Base-by-base conservation (phyloP, 2,797 vertebrate species). In the Vireo griseus region DNA sequence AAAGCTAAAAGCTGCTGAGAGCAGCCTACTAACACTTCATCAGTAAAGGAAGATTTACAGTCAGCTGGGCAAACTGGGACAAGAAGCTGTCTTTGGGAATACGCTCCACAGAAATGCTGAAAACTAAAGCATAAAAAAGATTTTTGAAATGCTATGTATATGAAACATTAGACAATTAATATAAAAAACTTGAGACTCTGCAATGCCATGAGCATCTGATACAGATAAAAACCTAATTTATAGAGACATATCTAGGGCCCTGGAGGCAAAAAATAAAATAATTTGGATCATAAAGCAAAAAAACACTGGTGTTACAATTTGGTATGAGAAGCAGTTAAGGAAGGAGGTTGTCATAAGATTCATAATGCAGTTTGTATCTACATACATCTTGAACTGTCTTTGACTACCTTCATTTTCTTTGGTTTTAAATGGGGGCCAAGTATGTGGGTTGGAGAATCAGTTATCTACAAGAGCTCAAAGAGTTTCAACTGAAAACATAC, bases 211-310 rank as follows among this genome's bases (percentile, higher is more conserved):
- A 72, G 37, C 24, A 66, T 76, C 51, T 55, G 44, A 69, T 75
- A 77, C 7, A 94, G 68, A 69, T 59, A 90, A 74, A 92, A 95
- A n/a, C 10, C 39, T 86, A 48, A 79, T 83, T 85, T 59, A 86
- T 67, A 58, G 73, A 88, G 80, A 67, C 35, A 77, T 26, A 52
- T 42, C 31, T 48, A 87, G 47, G 29, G 37, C n/a, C 45, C 74
- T 81, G 48, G 68, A 84, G 63, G n/a, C 12, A 72, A 90, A 67
- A 54, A 39, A 20, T 31, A 50, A 76, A 69, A 72, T 33, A 45
- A 68, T 78, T 86, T 94, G 74, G 37, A 95, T 76, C 63, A 88
- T 45, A 94, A 90, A 76, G 71, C 69, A 93, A 91, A 90, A 33
- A 85, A 94, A 75, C 21, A 19, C 51, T 59, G 40, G 45, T 86